Base-by-base conservation (phyloP, 2,797 vertebrate genomes). In the Pipistrellus pipistrellus region DNA sequence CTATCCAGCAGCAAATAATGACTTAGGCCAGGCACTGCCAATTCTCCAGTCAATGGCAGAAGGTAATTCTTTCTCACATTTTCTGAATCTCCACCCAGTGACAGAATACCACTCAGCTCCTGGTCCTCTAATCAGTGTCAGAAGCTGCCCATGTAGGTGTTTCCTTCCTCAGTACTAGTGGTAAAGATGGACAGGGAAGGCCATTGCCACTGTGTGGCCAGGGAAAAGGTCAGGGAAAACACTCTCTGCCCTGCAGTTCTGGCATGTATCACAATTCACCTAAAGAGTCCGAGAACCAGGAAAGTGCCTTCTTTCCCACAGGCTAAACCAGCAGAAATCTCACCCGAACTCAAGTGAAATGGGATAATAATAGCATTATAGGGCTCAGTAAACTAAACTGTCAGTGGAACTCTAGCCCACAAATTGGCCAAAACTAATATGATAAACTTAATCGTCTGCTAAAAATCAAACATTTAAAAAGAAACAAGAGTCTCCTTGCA, bases 401-500 rank as follows among this genome's bases (percentile, higher is more conserved):
- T 3, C 66, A 44, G 53, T 46, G 23, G 18, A 53, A 75, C 4
- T 51, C 6, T 1, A 88, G n/a, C 5, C 9, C 8, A 76, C 5
- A 88, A 38, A 84, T 46, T 78, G 55, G 18, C 38, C 25, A 88
- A 71, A 84, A 51, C 4, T 0, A 27, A 46, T 25, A 32, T 2
- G 35, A 35, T 83, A 32, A 81, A 57, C 17, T 73, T 73, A 73
- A 41, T 21, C 80, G 11, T 6, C 10, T 84, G n/a, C 23, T 72
- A 46, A 92, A 92, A 41, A 83, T 85, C 59, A 44, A 82, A 86
- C 4, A 76, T n/a, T 88, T 44, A 69, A 90, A 62, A 38, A 62
- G 32, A 41, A 68, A 4, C 4, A 68, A 51, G 2, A 75, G 20
- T 53, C n/a, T 81, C 32, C 4, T 35, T 21, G 53, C 25, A 86